Base-by-base conservation (phyloP, 2,797 vertebrate genomes). In the Coregonus suidteri region DNA sequence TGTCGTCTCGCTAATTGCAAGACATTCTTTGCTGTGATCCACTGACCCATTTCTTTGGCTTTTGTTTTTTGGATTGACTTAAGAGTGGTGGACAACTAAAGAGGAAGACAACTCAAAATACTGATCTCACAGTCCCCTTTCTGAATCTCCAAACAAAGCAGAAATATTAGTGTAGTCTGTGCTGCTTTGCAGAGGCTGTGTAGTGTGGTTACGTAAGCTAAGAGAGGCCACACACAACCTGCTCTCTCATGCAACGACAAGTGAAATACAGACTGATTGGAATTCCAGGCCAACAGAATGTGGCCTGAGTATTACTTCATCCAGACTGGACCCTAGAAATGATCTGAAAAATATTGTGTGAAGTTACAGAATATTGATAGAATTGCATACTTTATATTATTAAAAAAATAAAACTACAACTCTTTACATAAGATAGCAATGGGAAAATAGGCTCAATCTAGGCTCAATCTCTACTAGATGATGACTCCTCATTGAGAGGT, bases 1-100 rank as follows among this genome's bases (percentile, higher is more conserved):
- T 20, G 81, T 83, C 71, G 0, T 66, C 78, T 81, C 75, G 18
- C 81, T 81, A 84, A 89, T 71, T 86, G 81, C 84, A 64, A 79
- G 67, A 82, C 79, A 81, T 86, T 91, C 69, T 87, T 83, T 81
- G 62, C 79, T 85, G 80, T 84, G 83, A 79, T 86, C 82, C 84
- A 90, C 53, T 86, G 88, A 88, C 79, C 85, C 72, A 75, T 80
- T 90, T 90, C 79, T 82, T 62, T 67, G 31, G 4, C 31, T 34
- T 66, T 66, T 66, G 64, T 66, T 34, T 66, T 66, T 66, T 5
- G 34, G 18, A 59, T 15, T 0, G 30, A 14, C 31, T 66, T 66
- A 66, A 66, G 65, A 66, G 65, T 66, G 14, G 31, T 66, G 13
- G 25, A 66, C 11, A 2, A 66, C 30, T 15, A 16, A 31, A 66